Evolutionary conservation across 2,888 invertebrate genomes (phyloP), one percentile per base, ranked within the genome.

Genomic region (Taphrorychus bicolor): DNA sequence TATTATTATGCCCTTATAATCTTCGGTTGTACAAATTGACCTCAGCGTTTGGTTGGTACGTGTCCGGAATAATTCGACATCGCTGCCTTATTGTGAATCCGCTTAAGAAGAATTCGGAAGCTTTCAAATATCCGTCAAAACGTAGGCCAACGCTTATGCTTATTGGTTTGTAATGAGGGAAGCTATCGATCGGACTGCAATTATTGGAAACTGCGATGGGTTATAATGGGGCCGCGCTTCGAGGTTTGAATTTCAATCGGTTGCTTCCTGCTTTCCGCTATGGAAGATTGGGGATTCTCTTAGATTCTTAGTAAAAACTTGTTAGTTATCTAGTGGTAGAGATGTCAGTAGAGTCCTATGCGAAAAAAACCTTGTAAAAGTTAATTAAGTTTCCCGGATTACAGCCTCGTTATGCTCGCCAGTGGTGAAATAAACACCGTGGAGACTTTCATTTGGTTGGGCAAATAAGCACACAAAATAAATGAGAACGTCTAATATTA

Each of bases 91-190:
- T 21, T 57, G 48, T 42, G 32, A 21, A 49, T 63, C 49, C 62
- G 21, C 21, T 58, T 58, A 45, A 48, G 49, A 64, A 64, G 57
- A 58, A 58, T 52, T 58, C 23, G 22, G 58, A 40, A 18, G 64
- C 52, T 64, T 64, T 58, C 64, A 64, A 64, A 64, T 52, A 64
- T 52, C 64, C 52, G 58, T 64, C 64, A 64, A 64, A 64, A 57
- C 24, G 58, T 49, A 51, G 32, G 58, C 24, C 21, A 58, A 42
- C 58, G 58, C 52, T 64, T 64, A 64, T 64, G 58, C 64, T 64
- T 58, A 64, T 64, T 64, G 64, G 52, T 64, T 64, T 23, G 51
- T 64, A 64, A 64, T 64, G 58, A 64, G 64, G 51, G n/a, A n/a
- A 17, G 59, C n/a, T 18, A 51, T 51, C 49, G 48, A 59, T 59